phyloP scores from a whole-genome alignment of 2,888 invertebrate species.

The Protodeltote pygarga region DNA sequence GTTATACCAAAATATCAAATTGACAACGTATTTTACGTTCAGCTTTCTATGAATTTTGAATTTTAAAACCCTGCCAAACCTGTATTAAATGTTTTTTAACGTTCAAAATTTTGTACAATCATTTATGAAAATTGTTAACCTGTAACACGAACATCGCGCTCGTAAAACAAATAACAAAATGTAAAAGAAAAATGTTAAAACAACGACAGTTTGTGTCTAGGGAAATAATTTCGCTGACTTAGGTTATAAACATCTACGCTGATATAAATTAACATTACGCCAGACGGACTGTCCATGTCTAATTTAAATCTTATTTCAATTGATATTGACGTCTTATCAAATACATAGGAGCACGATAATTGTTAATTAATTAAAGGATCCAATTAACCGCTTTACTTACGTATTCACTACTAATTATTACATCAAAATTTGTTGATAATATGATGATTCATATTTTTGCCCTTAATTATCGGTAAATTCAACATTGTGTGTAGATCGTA shows the following conservation, averaged over 20 bases:
- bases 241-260: conserved; percentile 55
- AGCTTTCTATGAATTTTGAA: conserved; percentile 7
- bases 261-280: conserved; percentile 52
- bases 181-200: conserved; percentile 62
- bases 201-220: conserved; percentile 58
- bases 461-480: not conserved
- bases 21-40: conserved; percentile 12
- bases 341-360: not conserved
- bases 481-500: conserved; percentile 4
- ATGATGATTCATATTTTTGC: not conserved
- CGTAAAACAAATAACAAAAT: conserved; percentile 57
- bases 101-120: conserved; percentile 25
- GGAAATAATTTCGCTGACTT: conserved; percentile 52
- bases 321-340: not conserved
- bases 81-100: conserved; percentile 31
- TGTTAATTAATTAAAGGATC: conserved; percentile 2
- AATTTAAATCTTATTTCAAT: conserved; percentile 22
- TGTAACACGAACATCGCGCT: conserved; percentile 45
- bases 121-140: conserved; percentile 50
- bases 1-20: conserved; percentile 6
- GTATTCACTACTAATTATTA: conserved; percentile 4
- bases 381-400: conserved; percentile 3
- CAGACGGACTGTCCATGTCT: conserved; percentile 23
- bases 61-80: conserved; percentile 7
- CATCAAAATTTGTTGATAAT: conserved; percentile 4